Evolutionary conservation across 2,797 vertebrate species (phyloP).

Genomic region (Oreochromis grahami): DNA sequence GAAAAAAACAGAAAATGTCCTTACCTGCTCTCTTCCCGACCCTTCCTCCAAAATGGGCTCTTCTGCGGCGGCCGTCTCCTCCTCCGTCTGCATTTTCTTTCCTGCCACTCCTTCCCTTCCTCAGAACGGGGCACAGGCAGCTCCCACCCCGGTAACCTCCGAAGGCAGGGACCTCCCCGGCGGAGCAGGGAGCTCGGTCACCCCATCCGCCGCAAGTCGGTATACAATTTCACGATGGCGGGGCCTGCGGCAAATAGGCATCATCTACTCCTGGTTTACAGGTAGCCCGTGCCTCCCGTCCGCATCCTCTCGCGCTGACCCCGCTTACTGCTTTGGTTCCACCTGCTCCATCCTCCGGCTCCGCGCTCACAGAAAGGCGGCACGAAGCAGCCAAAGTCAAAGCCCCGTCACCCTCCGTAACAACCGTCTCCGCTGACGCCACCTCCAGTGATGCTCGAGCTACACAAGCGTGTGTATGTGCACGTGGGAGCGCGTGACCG

Average conservation of each 20-base stretch:
- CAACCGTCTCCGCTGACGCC: background rate
- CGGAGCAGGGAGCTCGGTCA: constrained; percentile 73
- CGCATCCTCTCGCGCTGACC: background rate
- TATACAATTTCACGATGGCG: constrained; percentile 69
- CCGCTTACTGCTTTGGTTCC: background rate
- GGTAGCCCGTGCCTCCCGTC: background rate
- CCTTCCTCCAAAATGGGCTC: constrained; percentile 78
- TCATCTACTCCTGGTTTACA: constrained; percentile 42
- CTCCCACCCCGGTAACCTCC: constrained; percentile 70
- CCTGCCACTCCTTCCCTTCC: constrained; percentile 52
- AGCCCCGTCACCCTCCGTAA: background rate
- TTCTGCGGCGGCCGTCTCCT: constrained; percentile 77
- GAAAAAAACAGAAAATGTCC: background rate
- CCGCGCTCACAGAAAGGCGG: background rate
- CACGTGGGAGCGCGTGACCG: constrained; percentile 48
- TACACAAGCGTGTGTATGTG: constrained; percentile 8
- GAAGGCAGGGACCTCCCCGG: constrained; percentile 73
- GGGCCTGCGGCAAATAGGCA: constrained; percentile 73
- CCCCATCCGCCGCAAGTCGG: constrained; percentile 78
- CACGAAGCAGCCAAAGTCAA: constrained; percentile 18
- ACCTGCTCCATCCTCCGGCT: constrained; percentile 27
- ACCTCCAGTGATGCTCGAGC: background rate
- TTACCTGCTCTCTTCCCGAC: constrained; percentile 79
- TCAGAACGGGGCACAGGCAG: constrained; percentile 61
- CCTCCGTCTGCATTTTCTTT: constrained; percentile 78